Conservation (phyloP, 2,888 invertebrate species). For the Lepidocyrtinus sp. region DNA sequence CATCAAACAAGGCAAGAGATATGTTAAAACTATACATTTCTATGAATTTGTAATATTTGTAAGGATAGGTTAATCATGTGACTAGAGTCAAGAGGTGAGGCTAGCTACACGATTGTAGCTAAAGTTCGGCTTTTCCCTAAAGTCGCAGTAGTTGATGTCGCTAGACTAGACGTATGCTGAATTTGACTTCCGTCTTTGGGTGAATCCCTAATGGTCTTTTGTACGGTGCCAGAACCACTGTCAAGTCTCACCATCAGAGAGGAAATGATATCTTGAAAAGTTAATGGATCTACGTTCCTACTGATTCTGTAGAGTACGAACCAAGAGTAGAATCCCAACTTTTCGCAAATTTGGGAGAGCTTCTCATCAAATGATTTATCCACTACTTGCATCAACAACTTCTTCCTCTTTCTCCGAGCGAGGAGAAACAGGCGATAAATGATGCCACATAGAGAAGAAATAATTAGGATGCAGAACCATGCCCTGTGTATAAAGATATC, state of each 20-base stretch:
- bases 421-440: conserved; percentile 24
- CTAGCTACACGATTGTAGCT: no score
- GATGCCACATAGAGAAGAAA: conserved; percentile 24
- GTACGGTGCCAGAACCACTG: conserved; percentile 16
- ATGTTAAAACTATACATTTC: neutral
- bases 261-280: conserved; percentile 52
- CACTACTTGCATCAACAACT: conserved; percentile 43
- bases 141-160: no score
- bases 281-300: conserved; percentile 47
- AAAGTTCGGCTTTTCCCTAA: no score
- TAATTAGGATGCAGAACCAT: conserved; percentile 45
- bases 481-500: conserved; percentile 43
- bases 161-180: conserved; percentile 9
- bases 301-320: conserved; percentile 47
- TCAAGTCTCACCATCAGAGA: conserved; percentile 41
- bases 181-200: neutral
- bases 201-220: conserved; percentile 22
- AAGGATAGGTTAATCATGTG: conserved; percentile 7
- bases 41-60: neutral
- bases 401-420: conserved; percentile 37
- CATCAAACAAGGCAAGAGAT: neutral
- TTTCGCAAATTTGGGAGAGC: conserved; percentile 42
- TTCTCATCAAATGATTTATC: conserved; percentile 42
- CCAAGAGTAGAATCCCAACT: conserved; percentile 49
- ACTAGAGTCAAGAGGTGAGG: conserved; percentile 9